Conservation (phyloP, 23 tunicate genomes). For the Oikopleura dioica region DNA sequence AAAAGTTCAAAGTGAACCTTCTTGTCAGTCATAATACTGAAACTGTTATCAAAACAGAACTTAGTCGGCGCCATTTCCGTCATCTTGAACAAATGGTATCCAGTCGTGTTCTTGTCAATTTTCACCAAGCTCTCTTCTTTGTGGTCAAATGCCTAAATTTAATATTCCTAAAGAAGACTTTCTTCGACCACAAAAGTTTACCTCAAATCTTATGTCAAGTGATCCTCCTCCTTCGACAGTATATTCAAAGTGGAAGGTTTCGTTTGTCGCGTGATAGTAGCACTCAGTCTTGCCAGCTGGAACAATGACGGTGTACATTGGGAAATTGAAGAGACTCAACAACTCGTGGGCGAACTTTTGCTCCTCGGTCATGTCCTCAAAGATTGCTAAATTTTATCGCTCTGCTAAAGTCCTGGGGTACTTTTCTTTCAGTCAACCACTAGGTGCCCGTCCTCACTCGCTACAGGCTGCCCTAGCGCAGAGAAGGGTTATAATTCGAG, state of each 20-base stretch:
- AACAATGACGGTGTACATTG: not conserved
- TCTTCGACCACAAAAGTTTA: too few relatives aligned
- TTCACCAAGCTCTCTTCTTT: not conserved
- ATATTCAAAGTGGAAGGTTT: not conserved
- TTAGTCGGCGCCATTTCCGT: too few relatives aligned
- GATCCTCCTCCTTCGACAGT: not conserved
- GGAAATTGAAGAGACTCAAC: not conserved
- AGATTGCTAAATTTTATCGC: too few relatives aligned
- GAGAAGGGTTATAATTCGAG: too few relatives aligned
- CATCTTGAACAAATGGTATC: not conserved
- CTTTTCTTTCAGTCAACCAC: too few relatives aligned
- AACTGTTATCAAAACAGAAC: too few relatives aligned
- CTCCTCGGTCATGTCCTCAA: not conserved
- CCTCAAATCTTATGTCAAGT: not conserved
- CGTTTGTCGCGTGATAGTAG: not conserved
- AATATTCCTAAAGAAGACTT: too few relatives aligned
- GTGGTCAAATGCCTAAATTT: not conserved
- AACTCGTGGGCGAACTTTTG: not conserved
- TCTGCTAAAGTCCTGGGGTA: too few relatives aligned
- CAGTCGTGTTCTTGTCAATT: not conserved
- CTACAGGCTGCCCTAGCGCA: too few relatives aligned
- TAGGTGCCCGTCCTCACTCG: too few relatives aligned
- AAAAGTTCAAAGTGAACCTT: not conserved
- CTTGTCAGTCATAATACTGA: not conserved
- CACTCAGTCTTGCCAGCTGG: not conserved